These are phyloP conservation scores for Ormyrus labotus DNA, from an alignment of 2,888 invertebrate genomes.

Conservation along the genomic window DNA sequence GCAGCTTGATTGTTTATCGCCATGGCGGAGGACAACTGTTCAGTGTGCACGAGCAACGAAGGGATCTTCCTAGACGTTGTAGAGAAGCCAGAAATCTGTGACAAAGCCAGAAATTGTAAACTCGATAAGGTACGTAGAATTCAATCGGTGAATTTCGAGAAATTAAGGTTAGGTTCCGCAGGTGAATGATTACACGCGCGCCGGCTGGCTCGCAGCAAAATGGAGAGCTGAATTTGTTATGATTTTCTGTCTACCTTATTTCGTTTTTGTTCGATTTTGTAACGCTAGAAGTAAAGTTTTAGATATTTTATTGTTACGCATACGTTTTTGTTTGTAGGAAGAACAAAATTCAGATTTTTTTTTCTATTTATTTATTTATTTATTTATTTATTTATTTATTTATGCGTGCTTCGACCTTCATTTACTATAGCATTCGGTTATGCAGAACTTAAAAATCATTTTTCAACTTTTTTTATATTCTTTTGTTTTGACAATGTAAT, in stretches of 20 bases:
- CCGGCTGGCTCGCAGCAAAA: slow-evolving; percentile 1
- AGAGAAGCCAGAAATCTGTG: slow-evolving; percentile 61
- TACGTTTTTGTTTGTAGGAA: no score
- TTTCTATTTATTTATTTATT: no score
- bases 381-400: no score
- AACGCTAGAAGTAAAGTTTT: no score
- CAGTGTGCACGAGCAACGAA: slow-evolving; percentile 71
- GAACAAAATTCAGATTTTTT: no score
- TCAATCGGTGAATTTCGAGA: background rate
- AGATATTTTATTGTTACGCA: no score
- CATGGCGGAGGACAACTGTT: slow-evolving; percentile 67
- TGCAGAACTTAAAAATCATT: no score
- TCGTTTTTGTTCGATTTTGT: background rate
- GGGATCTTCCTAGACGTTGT: slow-evolving; percentile 70
- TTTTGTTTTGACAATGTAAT: no score
- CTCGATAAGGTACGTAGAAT: slow-evolving; percentile 66
- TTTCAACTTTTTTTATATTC: no score
- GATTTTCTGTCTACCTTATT: background rate
- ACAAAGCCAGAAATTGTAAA: slow-evolving; percentile 66
- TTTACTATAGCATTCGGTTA: no score
- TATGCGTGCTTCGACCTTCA: no score
- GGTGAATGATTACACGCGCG: background rate
- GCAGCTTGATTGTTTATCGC: background rate
- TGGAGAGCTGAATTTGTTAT: background rate
- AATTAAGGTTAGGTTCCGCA: slow-evolving; percentile 30